A percentile compares a stretch with the other conserved stretches of the same genome.
Evolutionary conservation across 2,113 vertebrate genomes (phyloP).

Genomic region (Onychostoma macrolepis): DNA sequence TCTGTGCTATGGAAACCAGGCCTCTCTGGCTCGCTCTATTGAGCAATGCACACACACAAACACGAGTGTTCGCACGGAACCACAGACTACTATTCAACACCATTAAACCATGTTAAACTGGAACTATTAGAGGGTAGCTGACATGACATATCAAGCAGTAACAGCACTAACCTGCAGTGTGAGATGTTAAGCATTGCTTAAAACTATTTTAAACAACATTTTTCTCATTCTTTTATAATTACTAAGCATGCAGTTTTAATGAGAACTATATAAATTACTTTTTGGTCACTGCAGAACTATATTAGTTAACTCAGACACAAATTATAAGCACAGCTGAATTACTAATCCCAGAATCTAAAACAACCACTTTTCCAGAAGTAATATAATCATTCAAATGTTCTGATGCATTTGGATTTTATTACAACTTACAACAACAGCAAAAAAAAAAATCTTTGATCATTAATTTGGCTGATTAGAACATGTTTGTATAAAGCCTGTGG

Average conservation of each 20-base stretch:
- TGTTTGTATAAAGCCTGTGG: neutral
- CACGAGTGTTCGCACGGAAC: neutral
- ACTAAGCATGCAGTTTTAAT: neutral
- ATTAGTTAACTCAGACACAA: neutral
- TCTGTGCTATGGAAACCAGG: slow-evolving; percentile 66
- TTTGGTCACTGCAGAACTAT: neutral
- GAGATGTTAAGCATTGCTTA: neutral
- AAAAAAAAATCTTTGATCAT: neutral
- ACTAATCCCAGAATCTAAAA: neutral
- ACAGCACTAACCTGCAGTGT: neutral
- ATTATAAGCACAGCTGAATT: neutral
- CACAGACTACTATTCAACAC: neutral
- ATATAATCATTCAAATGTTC: neutral
- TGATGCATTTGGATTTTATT: neutral
- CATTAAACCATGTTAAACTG: neutral
- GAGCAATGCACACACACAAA: slow-evolving; percentile 40
- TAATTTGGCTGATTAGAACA: neutral
- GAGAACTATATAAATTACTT: neutral
- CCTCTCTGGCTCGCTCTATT: slow-evolving; percentile 29
- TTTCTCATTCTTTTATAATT: neutral
- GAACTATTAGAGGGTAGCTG: neutral
- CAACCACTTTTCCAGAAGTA: neutral
- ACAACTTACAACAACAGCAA: too few relatives aligned
- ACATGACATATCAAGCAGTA: neutral
- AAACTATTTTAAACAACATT: neutral